Evolutionary conservation across 2,797 vertebrate species (phyloP), one percentile per base, ranked within the genome.

Genomic region (Manis javanica): DNA sequence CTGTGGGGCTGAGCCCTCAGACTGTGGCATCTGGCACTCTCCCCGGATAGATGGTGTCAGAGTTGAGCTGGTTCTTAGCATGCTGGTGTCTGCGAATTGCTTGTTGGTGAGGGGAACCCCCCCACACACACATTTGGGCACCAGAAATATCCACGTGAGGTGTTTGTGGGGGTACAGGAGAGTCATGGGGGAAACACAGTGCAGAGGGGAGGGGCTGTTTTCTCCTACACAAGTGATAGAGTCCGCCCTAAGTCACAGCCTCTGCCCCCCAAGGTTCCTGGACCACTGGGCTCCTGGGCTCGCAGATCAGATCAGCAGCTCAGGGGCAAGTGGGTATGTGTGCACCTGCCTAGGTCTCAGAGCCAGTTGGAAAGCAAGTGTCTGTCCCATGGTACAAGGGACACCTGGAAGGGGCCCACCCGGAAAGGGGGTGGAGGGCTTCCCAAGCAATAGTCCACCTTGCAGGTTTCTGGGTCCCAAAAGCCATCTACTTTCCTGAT

Each of bases 131-230:
- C 11, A 12, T 7, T 14, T 39, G 72, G 24, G 24, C 39, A 71
- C 39, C 34, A 16, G 39, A 55, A 72, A 55, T 7, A 21, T 49
- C 42, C 31, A 55, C 26, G 37, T 66, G 51, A 66, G 13, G 46
- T 23, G 6, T n/a, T 68, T 26, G 37, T 81, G 51, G 34, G n/a
- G 34, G 34, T 6, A 39, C 29, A 31, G 42, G 78, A 63, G 26
- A 5, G 13, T 1, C 12, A 7, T 1, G 7, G 23, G 49, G 12
- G 8, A 72, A 55, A 46, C 26, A 31, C 19, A 6, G 0, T 0
- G 31, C 10, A 6, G 4, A 14, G 42, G 2, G 18, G 78, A 39
- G 49, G 3, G 0, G 19, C 19, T 26, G 34, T 24, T n/a, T 16
- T n/a, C 57, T 23, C 18, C 24, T 39, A 16, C 4, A 4, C 14